Evolutionary conservation across 2,888 invertebrate species (phyloP).

Genomic region (Caenorhabditis sp.): DNA sequence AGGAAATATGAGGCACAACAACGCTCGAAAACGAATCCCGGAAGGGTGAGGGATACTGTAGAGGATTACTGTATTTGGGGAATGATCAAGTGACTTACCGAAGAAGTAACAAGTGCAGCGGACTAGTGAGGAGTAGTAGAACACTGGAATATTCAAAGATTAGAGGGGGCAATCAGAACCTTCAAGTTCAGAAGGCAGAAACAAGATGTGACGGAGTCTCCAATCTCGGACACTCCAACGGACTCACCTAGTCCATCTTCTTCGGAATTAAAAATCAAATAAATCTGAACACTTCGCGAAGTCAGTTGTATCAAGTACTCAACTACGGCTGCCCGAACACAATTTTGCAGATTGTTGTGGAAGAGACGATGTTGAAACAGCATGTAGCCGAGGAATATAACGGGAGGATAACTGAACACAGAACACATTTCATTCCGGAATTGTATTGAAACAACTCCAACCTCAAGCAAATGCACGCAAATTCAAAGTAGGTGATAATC

Average conservation of each 20-base stretch:
- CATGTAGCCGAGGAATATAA: slow-evolving; percentile 40
- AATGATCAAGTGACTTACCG: slow-evolving; percentile 14
- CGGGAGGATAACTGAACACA: slow-evolving; percentile 48
- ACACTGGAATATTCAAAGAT: slow-evolving; percentile 43
- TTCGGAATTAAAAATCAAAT: slow-evolving; percentile 48
- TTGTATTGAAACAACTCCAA: not conserved
- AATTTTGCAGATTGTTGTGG: slow-evolving; percentile 58
- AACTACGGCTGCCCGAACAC: slow-evolving; percentile 20
- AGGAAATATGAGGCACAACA: slow-evolving; percentile 64
- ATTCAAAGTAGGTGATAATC: slow-evolving; percentile 56
- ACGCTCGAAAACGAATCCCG: slow-evolving; percentile 58
- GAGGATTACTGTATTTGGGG: slow-evolving; percentile 38
- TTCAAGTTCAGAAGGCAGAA: too few relatives aligned
- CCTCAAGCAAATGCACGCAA: slow-evolving; percentile 53
- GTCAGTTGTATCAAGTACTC: slow-evolving; percentile 60
- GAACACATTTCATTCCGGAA: not conserved
- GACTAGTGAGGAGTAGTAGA: slow-evolving; percentile 54
- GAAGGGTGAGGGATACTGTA: slow-evolving; percentile 55
- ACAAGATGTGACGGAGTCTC: too few relatives aligned
- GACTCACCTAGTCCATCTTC: slow-evolving; percentile 41
- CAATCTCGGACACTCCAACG: too few relatives aligned
- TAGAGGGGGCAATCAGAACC: too few relatives aligned
- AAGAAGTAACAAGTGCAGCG: slow-evolving; percentile 62
- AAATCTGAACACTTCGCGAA: slow-evolving; percentile 50
- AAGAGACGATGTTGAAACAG: slow-evolving; percentile 49